Evolutionary conservation across 2,797 vertebrate species (phyloP).

Genomic region (Lateolabrax maculatus): DNA sequence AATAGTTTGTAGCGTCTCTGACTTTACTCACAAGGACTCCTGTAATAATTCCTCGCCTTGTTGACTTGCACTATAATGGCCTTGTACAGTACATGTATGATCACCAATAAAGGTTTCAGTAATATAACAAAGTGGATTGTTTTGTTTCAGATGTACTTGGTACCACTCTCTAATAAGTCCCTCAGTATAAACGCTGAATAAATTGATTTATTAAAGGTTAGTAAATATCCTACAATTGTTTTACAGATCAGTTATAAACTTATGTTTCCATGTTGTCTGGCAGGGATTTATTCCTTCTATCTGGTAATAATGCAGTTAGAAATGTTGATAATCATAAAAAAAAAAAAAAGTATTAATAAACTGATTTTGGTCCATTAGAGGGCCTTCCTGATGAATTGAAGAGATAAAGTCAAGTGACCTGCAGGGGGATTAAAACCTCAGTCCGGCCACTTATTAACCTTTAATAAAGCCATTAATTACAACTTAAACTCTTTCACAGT

Average conservation of each 20-base stretch:
- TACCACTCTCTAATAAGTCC: neutral
- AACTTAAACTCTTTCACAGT: no score
- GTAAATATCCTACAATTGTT: neutral
- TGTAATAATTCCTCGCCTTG: conserved; percentile 52
- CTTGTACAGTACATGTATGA: conserved; percentile 56
- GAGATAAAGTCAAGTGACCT: no score
- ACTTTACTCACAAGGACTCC: conserved; percentile 31
- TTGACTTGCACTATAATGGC: conserved; percentile 70
- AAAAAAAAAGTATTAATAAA: no score
- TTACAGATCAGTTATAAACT: neutral
- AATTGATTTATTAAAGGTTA: neutral
- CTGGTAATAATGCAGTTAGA: no score
- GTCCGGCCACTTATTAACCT: no score
- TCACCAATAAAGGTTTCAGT: conserved; percentile 68
- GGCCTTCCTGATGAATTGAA: no score
- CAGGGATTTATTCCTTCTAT: no score
- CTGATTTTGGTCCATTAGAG: no score
- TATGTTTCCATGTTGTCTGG: no score
- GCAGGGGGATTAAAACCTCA: no score
- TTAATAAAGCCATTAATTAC: no score
- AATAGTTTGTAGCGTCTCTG: conserved; percentile 33
- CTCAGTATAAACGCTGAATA: neutral
- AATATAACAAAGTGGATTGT: neutral
- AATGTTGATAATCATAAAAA: neutral
- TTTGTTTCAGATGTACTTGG: neutral